These are phyloP conservation scores for Minunthozetes semirufus DNA, from an alignment of 2,888 invertebrate species.

Conservation along the genomic window DNA sequence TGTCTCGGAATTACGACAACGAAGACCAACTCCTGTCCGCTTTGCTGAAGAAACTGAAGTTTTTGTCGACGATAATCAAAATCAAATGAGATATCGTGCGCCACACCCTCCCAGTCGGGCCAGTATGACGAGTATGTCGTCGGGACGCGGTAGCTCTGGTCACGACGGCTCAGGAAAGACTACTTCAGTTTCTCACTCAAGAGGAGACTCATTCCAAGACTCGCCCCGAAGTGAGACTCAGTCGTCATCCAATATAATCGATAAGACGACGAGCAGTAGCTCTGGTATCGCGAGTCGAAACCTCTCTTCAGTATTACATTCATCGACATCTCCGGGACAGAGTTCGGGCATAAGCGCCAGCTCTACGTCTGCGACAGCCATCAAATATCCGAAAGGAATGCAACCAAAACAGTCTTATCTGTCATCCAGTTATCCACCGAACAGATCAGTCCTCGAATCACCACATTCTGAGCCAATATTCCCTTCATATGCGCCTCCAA, in stretches of 20 bases:
- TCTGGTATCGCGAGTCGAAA: constrained; percentile 87
- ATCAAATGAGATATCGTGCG: constrained; percentile 35
- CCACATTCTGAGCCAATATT: constrained; percentile 41
- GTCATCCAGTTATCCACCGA: background rate
- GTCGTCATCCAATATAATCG: constrained; percentile 52
- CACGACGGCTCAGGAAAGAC: constrained; percentile 46
- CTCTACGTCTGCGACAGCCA: constrained; percentile 8
- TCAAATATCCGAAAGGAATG: background rate
- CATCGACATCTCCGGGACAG: constrained; percentile 38
- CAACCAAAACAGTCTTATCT: constrained; percentile 24
- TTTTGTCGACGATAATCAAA: constrained; percentile 19
- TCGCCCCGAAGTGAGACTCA: constrained; percentile 52
- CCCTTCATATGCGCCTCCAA: constrained; percentile 36
- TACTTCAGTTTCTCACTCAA: constrained; percentile 42
- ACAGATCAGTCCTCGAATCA: constrained; percentile 38
- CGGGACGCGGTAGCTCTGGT: constrained; percentile 40
- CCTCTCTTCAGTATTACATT: constrained; percentile 55
- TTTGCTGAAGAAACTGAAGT: constrained; percentile 26
- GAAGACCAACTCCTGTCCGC: background rate
- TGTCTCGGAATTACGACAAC: background rate
- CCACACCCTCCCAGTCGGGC: constrained; percentile 39
- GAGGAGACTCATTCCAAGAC: constrained; percentile 37
- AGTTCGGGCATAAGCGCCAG: constrained; percentile 30
- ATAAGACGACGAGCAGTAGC: constrained; percentile 78
- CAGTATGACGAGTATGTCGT: constrained; percentile 41